Percentiles rank a stretch among this genome's conserved stretches.
Conservation (phyloP, 2,888 invertebrate genomes). For the Conistra vaccinii region DNA sequence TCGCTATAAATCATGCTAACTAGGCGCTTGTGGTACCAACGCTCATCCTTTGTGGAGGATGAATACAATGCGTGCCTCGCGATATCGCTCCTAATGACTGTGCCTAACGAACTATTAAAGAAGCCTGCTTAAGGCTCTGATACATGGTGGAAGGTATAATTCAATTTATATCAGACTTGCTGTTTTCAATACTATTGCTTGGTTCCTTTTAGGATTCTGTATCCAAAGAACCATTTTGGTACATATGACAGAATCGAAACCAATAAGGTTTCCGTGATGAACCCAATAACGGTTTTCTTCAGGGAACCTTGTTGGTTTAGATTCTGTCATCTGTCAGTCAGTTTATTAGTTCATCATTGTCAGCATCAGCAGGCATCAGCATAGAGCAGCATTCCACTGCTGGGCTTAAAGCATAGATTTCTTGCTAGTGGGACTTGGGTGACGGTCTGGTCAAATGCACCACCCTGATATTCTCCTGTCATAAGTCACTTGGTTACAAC, state of each 20-base stretch:
- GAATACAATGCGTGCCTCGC: slow-evolving; percentile 69
- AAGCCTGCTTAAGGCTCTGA: slow-evolving; percentile 46
- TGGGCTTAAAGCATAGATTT: background rate
- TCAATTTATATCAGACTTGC: slow-evolving; percentile 52
- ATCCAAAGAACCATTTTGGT: too few relatives aligned
- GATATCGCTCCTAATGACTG: slow-evolving; percentile 74
- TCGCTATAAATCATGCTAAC: slow-evolving; percentile 81
- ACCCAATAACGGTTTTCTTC: too few relatives aligned
- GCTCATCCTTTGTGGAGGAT: slow-evolving; percentile 72
- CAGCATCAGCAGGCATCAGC: background rate
- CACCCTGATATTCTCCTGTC: background rate
- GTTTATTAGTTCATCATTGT: background rate
- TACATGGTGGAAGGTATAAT: slow-evolving; percentile 41
- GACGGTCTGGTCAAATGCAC: background rate
- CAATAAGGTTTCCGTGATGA: too few relatives aligned
- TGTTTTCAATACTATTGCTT: slow-evolving; percentile 26
- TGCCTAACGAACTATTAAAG: slow-evolving; percentile 76
- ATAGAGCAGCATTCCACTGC: background rate
- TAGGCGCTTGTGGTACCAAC: slow-evolving; percentile 76
- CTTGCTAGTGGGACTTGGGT: background rate
- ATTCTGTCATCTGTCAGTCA: background rate
- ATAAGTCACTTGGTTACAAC: background rate
- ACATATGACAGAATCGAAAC: too few relatives aligned
- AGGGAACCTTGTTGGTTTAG: background rate
- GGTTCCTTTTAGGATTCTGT: background rate